These are phyloP conservation scores for Molossus molossus DNA, from an alignment of 2,797 vertebrate genomes.

Conservation along the genomic window DNA sequence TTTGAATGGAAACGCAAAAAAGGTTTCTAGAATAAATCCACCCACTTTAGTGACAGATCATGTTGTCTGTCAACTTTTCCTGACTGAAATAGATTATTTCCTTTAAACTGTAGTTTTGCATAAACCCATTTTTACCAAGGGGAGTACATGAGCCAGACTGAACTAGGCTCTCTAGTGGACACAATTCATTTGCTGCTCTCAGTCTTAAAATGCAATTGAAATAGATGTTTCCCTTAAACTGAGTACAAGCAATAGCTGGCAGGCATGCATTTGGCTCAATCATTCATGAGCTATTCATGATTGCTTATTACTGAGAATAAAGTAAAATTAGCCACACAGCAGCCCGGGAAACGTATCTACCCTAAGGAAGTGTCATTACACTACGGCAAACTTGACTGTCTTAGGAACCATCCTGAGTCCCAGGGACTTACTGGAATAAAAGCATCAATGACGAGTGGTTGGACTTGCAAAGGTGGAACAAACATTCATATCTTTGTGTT, in stretches of 20 bases:
- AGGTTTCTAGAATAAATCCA: constrained; percentile 40
- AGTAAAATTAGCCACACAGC: neutral
- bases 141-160: neutral
- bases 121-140: neutral
- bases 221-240: neutral
- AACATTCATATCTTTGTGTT: neutral
- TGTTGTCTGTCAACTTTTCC: neutral
- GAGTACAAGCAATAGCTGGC: neutral
- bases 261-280: constrained; percentile 42
- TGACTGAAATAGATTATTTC: constrained; percentile 41
- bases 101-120: neutral
- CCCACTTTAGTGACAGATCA: neutral
- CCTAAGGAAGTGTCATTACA: neutral
- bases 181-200: neutral
- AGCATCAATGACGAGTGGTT: neutral
- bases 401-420: neutral
- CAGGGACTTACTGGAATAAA: neutral
- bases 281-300: constrained; percentile 21
- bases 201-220: neutral
- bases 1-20: constrained; percentile 58
- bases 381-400: neutral
- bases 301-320: constrained; percentile 30
- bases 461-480: neutral
- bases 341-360: neutral
- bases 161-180: constrained; percentile 20